Evolutionary conservation across 1,140 invertebrate genomes (phyloP), one percentile per base, ranked within the genome.

Genomic region (Chironomus striatipennis): DNA sequence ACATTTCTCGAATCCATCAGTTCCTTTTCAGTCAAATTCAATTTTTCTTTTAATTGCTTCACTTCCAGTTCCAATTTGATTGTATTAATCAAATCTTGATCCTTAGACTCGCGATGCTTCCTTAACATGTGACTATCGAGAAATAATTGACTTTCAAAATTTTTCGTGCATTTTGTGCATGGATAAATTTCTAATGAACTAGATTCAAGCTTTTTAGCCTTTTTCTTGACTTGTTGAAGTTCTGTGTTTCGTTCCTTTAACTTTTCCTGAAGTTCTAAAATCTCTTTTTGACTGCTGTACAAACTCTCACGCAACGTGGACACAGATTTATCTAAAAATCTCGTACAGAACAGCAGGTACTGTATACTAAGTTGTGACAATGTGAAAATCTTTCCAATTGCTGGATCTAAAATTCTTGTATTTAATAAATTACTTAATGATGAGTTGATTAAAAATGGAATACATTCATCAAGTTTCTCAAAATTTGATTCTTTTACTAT

Each of bases 41-140:
- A 77, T 4, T 81, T 78, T 43, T 82, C 81, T 72, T 82, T 82
- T 1, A 82, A 74, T 24, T 82, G 81, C 73, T 82, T 82, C 7
- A 82, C 80, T 75, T 82, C 81, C 73, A 82, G 77, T 57, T 82
- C 81, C 76, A 82, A 78, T 74, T 82, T 82, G 9, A 82, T 82
- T 1, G 81, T 78, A 12, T 81, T 82, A 7, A 82, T 82, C n/a
- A 82, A 74, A 1, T 78, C 76, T 24, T 78, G 43, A 73, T 82
- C 81, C 20, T 78, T 82, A n/a, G 80, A 79, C 75, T 47, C 74
- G 73, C 8, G 9, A n/a, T 42, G 73, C n/a, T 34, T 20, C 17
- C 18, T 43, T 24, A 15, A 17, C 74, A 74, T 82, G 81, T 74
- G 78, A 57, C 43, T 47, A 8, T 82, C 81, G 0, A 82, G 72